Conservation (phyloP, 1,140 invertebrate species). For the Cydia pomonella region DNA sequence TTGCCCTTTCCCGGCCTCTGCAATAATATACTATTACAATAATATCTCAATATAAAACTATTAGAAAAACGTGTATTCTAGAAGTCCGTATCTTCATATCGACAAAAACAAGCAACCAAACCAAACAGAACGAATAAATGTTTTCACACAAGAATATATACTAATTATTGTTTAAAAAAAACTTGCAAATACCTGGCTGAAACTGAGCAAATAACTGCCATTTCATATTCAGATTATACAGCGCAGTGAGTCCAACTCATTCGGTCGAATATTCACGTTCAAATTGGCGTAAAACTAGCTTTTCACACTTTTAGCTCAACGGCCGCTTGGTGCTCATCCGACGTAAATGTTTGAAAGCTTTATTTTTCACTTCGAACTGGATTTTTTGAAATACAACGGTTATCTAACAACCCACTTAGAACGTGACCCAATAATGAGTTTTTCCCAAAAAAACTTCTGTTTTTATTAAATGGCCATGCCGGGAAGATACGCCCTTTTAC, state of each 20-base stretch:
- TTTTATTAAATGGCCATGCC: too few relatives aligned
- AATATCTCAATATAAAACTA: too few relatives aligned
- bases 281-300: conserved; percentile 26
- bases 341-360: neutral
- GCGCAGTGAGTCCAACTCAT: neutral
- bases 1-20: too few relatives aligned
- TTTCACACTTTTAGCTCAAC: conserved; percentile 23
- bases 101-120: too few relatives aligned
- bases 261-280: conserved; percentile 15
- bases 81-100: too few relatives aligned
- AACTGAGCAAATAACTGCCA: neutral
- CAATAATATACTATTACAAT: too few relatives aligned
- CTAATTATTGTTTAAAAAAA: neutral
- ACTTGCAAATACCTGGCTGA: neutral
- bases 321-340: neutral
- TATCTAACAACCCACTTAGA: too few relatives aligned
- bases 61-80: too few relatives aligned
- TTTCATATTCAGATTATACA: conserved; percentile 24
- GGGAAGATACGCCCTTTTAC: too few relatives aligned
- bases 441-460: too few relatives aligned
- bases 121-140: too few relatives aligned
- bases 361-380: neutral
- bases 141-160: neutral
- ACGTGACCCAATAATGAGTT: too few relatives aligned
- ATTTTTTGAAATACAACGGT: neutral